Evolutionary conservation across 2,113 vertebrate species (phyloP), one percentile per base, ranked within the genome.

Genomic region (Nerophis lumbriciformis): DNA sequence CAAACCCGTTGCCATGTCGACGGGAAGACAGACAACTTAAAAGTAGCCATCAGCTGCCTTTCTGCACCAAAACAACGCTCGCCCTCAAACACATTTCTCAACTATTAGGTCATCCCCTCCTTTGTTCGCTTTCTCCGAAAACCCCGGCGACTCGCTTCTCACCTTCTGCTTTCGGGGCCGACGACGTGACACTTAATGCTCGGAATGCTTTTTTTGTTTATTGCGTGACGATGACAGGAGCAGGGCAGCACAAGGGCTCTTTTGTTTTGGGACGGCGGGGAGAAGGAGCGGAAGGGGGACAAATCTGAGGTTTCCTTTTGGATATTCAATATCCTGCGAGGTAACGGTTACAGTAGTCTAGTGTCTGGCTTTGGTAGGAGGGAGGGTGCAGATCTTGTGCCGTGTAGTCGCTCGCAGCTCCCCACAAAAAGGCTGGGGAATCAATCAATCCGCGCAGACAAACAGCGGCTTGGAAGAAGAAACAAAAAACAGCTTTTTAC

Each of bases 41-140:
- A 89, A 90, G 90, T 90, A 79, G 77, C 81, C 65, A 82, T 87
- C 87, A 87, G 87, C 47, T 85, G 87, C 80, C 84, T 90, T 83
- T 86, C 87, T 86, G 92, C 93, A 94, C 90, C 93, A 94, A 94
- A 82, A 92, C 82, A 83, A 88, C 87, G 84, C 89, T 90, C 73
- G 76, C 87, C 91, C 93, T 94, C 90, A 93, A 92, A 92, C 90
- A 78, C 90, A 92, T 93, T 93, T 85, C 89, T 88, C 89, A 87
- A 91, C 89, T 92, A 89, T 93, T 91, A 94, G 91, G 87, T 91
- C 92, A 93, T 93, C 90, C 83, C 91, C 87, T 87, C 89, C 85
- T 91, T 93, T 93, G 92, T 93, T 93, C 92, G 79, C 81, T 90
- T 92, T 91, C 85, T 85, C 83, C 85, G 81, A 86, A 87, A 86